phyloP scores from a whole-genome alignment of 1,140 invertebrate genomes.

The Ceratina calcarata region DNA sequence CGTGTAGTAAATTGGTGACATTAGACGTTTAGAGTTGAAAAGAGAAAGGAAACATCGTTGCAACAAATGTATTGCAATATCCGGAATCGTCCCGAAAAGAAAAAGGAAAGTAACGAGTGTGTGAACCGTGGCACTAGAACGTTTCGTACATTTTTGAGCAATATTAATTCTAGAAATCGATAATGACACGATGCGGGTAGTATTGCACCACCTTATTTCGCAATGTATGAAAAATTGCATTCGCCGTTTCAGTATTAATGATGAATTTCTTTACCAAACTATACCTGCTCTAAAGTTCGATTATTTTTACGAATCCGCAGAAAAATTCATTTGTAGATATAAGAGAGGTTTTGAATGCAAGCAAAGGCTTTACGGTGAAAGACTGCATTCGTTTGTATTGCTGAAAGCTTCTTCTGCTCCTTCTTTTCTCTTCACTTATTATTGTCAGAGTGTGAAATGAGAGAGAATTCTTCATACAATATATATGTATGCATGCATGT shows the following conservation, averaged over 20 bases:
- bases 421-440: background rate
- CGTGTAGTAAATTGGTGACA: background rate
- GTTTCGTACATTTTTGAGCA: background rate
- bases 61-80: slow-evolving; percentile 1
- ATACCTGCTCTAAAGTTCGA: background rate
- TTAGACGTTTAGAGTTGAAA: background rate
- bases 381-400: background rate
- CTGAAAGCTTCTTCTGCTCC: slow-evolving; percentile 1
- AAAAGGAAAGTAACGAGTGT: background rate
- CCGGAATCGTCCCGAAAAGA: background rate
- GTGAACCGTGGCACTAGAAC: background rate
- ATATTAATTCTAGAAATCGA: background rate
- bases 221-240: background rate
- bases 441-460: background rate
- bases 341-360: background rate
- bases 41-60: slow-evolving; percentile 13
- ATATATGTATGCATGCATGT: too few relatives aligned
- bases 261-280: background rate
- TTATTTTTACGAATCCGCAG: background rate
- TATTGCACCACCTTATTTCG: background rate
- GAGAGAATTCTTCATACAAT: too few relatives aligned
- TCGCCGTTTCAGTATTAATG: background rate
- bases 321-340: background rate
- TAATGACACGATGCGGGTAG: background rate
- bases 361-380: background rate